Base-by-base conservation (phyloP, 2,113 vertebrate species). In the Festucalex cinctus region DNA sequence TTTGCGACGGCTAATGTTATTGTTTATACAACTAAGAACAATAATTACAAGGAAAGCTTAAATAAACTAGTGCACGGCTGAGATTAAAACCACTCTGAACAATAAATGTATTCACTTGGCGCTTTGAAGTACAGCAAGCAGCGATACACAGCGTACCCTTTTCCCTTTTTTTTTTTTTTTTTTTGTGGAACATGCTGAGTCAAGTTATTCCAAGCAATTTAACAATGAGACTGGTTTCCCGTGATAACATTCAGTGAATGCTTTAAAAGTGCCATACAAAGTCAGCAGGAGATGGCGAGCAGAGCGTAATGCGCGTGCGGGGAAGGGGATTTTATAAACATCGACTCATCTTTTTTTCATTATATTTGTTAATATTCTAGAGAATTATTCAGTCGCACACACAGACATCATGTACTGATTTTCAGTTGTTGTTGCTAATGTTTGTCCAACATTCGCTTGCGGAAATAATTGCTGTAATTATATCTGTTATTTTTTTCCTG, bases 121-220 rank as follows among this genome's bases (percentile, higher is more conserved):
- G 54, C 54, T 57, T 57, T 57, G 54, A 57, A 57, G 54, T 54
- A 24, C 13, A 24, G 22, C 13, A 54, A 54, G 51, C 24, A 26
- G 51, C 51, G 46, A 76, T 54, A 41, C 43, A 51, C 41, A 51
- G 48, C 9, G 48, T 22, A 22, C 20, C 9, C 9, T 51, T 51
- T 70, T n/a, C n/a, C n/a, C n/a, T 51, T 71, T 6, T 9, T 12
- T 1, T 19, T n/a, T 70, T 22, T 53, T 72, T 22, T 22, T 70
- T 28, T 43, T 63, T 65, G 43, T 32, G 63, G 20, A 58, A 26
- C 16, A 66, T 37, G 63, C 71, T 74, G 68, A 68, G 68, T 67
- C 63, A 66, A 56, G 36, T 37, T 74, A 44, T 63, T 66, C 49
- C 61, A 32, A 66, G 41, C 69, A 36, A 63, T 66, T 75, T 35